Base-by-base conservation (phyloP, 2,113 vertebrate genomes). In the Pseudopipra pipra region DNA sequence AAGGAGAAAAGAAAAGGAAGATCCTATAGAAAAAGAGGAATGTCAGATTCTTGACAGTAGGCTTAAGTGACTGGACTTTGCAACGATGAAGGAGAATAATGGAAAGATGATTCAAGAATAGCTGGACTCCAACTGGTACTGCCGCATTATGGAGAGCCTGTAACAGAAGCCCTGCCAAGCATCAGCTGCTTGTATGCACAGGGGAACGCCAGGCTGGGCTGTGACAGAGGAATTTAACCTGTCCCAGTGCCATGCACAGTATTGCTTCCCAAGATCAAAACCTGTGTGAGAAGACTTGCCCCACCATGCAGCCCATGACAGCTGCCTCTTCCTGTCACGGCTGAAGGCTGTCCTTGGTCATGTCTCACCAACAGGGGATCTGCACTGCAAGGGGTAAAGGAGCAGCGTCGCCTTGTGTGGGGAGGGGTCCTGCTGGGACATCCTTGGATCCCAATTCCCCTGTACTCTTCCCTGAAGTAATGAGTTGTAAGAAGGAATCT, bases 211-310 rank as follows among this genome's bases (percentile, higher is more conserved):
- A n/a, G 73, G 28, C 35, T 95, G 47, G 31, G 11, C 22, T 59
- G n/a, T 0, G 0, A 41, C 41, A 33, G 28, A 46, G 41, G 65
- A 66, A 54, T 81, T 77, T 33, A 25, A 51, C 46, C 33, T 70
- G 25, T 71, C 55, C 39, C 0, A 0, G 4, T 25, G 12, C 2
- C 0, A 0, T 55, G 15, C 22, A 25, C 0, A 2, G 1, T 70
- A 76, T 77, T 56, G 12, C 39, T 93, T 81, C 39, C 56, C 52
- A 55, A 63, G 55, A 68, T 5, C 20, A 74, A 88, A 77, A 43
- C 13, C 62, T 19, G 0, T 37, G 24, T 11, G 24, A 58, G 46
- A 61, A 39, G 28, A 23, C 10, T 62, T 47, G 11, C 7, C 11
- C 43, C 71, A 83, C 4, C 30, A 28, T 0, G 0, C 33, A 43